These are phyloP conservation scores for Dufourea novaeangliae DNA, from an alignment of 1,140 invertebrate species.

Conservation along the genomic window DNA sequence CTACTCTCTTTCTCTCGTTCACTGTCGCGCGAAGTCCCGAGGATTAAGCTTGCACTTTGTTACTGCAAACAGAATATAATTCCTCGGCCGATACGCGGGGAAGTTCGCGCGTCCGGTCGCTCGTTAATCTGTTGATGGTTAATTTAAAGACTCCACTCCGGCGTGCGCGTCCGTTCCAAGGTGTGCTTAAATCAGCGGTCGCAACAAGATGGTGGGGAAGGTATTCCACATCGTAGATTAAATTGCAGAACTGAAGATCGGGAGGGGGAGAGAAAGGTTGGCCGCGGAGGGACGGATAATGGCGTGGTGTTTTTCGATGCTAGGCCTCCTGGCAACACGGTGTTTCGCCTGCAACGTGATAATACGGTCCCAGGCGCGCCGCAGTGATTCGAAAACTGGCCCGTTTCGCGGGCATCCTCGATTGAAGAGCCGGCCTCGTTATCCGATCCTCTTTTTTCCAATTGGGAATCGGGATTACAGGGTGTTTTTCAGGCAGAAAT, in stretches of 20 bases:
- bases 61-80: constrained; percentile 49
- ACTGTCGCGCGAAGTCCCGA: constrained; percentile 8
- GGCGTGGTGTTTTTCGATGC: constrained; percentile 26
- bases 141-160: constrained; percentile 44
- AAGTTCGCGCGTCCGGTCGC: constrained; percentile 11
- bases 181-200: constrained; percentile 44
- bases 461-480: no score
- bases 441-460: no score
- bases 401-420: neutral
- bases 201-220: constrained; percentile 27
- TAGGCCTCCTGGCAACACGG: constrained; percentile 24
- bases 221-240: constrained; percentile 37
- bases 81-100: constrained; percentile 17
- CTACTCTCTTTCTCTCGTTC: no score
- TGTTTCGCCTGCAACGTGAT: constrained; percentile 36
- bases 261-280: neutral
- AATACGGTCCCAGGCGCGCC: constrained; percentile 28
- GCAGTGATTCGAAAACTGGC: constrained; percentile 17
- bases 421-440: no score
- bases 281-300: constrained; percentile 33
- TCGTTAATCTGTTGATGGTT: constrained; percentile 53
- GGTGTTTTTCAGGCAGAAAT: no score
- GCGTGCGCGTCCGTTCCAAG: constrained; percentile 20
- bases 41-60: constrained; percentile 46
- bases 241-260: constrained; percentile 36